Conservation (phyloP, 1,140 invertebrate species). For the Drosophila kohkoa region DNA sequence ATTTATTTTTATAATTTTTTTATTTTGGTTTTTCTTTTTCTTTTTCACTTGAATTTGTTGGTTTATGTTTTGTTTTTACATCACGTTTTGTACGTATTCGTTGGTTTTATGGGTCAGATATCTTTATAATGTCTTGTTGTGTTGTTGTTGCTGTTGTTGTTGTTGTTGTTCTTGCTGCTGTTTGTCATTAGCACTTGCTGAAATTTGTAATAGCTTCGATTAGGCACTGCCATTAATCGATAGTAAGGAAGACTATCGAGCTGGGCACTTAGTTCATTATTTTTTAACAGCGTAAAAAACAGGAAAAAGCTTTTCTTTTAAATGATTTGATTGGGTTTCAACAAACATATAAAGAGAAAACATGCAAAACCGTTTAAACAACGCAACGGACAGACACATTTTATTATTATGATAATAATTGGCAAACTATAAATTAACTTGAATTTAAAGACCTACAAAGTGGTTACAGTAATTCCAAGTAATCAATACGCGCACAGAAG, state of each 20-base stretch:
- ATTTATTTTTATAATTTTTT: slow-evolving; percentile 31
- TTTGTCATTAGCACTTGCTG: slow-evolving; percentile 4
- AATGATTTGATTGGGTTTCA: neutral
- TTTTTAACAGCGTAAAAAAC: neutral
- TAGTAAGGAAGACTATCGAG: slow-evolving; percentile 1
- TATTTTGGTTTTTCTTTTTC: slow-evolving; percentile 29
- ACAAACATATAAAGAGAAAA: slow-evolving; percentile 8
- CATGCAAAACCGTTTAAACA: slow-evolving; percentile 4
- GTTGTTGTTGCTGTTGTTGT: neutral
- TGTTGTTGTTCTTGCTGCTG: neutral
- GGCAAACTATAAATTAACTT: neutral
- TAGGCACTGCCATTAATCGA: slow-evolving; percentile 20
- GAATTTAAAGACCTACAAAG: neutral
- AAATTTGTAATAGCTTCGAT: slow-evolving; percentile 28
- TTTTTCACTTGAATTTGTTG: slow-evolving; percentile 3
- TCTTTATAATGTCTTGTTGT: neutral
- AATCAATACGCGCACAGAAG: neutral
- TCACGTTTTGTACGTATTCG: slow-evolving; percentile 20
- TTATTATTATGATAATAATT: slow-evolving; percentile 5
- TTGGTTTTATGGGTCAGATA: slow-evolving; percentile 43
- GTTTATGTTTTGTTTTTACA: slow-evolving; percentile 21
- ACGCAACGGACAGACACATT: neutral
- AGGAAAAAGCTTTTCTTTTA: slow-evolving; percentile 13
- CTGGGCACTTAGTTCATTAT: neutral
- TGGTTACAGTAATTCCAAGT: neutral